Conservation (phyloP, 1,140 invertebrate species). For the Babylonia areolata region DNA sequence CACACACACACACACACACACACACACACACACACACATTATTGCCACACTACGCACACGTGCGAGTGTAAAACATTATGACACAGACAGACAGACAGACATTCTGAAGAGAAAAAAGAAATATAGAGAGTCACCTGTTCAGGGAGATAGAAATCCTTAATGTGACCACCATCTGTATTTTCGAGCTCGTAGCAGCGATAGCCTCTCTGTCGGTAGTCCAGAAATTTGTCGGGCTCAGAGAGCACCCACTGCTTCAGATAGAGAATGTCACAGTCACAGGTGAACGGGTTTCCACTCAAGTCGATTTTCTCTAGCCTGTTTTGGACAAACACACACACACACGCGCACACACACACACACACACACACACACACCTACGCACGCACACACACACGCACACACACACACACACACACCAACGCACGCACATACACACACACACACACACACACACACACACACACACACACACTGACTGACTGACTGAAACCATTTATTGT, state of each 20-base stretch:
- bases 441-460: neutral
- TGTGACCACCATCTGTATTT: no score
- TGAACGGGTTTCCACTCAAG: slow-evolving; percentile 19
- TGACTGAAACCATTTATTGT: no score
- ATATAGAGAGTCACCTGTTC: slow-evolving; percentile 1
- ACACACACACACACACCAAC: neutral
- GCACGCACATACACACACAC: slow-evolving; percentile 22
- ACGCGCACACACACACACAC: neutral
- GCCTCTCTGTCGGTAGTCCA: neutral
- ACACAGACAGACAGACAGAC: no score
- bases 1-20: neutral
- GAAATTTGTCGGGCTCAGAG: neutral
- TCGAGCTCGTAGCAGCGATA: slow-evolving; percentile 2
- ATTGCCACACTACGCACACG: no score
- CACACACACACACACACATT: neutral
- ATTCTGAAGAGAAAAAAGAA: no score
- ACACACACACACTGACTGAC: slow-evolving; percentile 5
- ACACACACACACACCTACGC: neutral
- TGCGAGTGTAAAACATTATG: no score
- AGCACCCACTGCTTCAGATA: neutral
- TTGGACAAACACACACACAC: slow-evolving; percentile 2
- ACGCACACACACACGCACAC: neutral
- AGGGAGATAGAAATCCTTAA: neutral
- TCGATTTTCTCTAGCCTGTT: neutral
- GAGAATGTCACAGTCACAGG: neutral